These are phyloP conservation scores for Aporrectodea caliginosa DNA, from an alignment of 1,140 invertebrate species.

Conservation along the genomic window DNA sequence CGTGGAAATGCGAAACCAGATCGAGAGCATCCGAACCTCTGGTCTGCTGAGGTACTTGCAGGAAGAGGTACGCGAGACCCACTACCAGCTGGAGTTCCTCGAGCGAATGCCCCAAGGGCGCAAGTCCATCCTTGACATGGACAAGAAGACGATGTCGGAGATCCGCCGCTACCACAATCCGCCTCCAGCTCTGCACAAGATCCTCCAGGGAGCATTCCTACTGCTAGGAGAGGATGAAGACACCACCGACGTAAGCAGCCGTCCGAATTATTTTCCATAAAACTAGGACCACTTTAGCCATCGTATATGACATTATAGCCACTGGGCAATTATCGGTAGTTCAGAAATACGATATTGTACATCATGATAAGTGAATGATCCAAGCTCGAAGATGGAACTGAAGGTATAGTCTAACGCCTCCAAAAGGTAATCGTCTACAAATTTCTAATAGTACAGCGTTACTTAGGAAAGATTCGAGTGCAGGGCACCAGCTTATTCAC, in stretches of 20 bases:
- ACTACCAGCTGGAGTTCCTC: constrained; percentile 17
- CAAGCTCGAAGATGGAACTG: too few relatives aligned
- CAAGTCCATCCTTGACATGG: constrained; percentile 26
- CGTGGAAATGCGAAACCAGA: background rate
- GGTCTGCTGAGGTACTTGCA: constrained; percentile 13
- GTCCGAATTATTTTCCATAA: too few relatives aligned
- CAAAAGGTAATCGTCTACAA: too few relatives aligned
- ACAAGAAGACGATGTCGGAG: constrained; percentile 33
- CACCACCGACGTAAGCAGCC: constrained; percentile 25
- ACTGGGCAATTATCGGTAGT: too few relatives aligned
- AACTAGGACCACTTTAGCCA: too few relatives aligned
- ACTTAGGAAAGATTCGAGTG: too few relatives aligned
- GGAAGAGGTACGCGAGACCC: constrained; percentile 20
- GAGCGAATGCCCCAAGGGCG: background rate
- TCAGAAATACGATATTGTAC: too few relatives aligned
- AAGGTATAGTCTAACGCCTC: too few relatives aligned
- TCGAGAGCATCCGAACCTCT: constrained; percentile 3
- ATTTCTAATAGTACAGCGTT: too few relatives aligned
- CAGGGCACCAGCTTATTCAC: too few relatives aligned
- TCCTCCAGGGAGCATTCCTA: constrained; percentile 25
- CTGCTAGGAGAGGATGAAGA: constrained; percentile 31
- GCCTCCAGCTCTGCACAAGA: constrained; percentile 21
- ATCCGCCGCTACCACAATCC: constrained; percentile 24
- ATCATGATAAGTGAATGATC: too few relatives aligned
- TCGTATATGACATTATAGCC: too few relatives aligned